These are phyloP conservation scores for Aphelocoma coerulescens DNA, from an alignment of 2,113 vertebrate species.

Conservation along the genomic window DNA sequence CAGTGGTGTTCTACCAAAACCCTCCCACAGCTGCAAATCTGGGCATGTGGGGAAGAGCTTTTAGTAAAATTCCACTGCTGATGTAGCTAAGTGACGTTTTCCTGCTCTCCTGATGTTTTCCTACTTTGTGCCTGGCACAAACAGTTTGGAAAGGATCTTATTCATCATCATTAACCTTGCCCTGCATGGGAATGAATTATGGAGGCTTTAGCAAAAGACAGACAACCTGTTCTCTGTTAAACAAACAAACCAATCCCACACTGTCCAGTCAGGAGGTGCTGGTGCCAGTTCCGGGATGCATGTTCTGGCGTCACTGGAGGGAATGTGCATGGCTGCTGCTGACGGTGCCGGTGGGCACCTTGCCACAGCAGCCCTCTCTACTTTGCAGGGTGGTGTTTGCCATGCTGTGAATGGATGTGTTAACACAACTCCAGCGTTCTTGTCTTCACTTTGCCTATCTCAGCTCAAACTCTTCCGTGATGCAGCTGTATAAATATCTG, in stretches of 20 bases:
- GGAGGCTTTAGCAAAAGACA: background rate
- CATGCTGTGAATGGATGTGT: background rate
- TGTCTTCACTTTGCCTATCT: background rate
- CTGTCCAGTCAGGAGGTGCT: background rate
- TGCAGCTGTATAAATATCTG: background rate
- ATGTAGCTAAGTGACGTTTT: background rate
- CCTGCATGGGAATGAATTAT: rapidly evolving
- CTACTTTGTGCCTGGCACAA: background rate
- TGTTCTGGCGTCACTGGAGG: rapidly evolving
- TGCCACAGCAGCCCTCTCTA: background rate
- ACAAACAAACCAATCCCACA: background rate
- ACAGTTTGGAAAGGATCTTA: background rate
- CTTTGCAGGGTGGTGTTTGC: background rate
- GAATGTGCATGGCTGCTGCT: rapidly evolving
- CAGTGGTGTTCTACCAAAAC: background rate
- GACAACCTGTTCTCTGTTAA: background rate
- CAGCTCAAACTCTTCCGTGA: background rate
- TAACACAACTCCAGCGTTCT: background rate
- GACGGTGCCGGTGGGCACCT: background rate
- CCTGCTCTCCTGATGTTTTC: background rate
- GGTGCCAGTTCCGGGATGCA: rapidly evolving
- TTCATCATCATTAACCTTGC: background rate
- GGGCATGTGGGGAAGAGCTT: background rate
- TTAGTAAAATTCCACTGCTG: background rate
- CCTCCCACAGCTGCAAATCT: background rate